Percentiles rank a stretch among this genome's conserved stretches.
phyloP scores from a whole-genome alignment of 2,797 vertebrate genomes.

The Myiothlypis coronata region DNA sequence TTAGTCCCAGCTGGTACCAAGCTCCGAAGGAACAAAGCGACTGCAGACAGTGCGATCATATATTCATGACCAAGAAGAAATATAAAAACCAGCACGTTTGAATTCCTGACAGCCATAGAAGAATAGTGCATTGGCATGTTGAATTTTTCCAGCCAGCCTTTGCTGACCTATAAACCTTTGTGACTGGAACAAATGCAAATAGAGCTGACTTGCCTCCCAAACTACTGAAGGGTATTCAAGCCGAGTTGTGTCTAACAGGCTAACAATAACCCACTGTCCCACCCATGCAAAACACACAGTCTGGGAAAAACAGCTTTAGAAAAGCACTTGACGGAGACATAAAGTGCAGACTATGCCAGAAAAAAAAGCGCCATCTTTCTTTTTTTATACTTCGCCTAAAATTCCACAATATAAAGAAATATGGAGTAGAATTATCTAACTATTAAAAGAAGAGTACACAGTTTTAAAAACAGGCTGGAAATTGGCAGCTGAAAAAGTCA shows the following conservation, averaged over 20 bases:
- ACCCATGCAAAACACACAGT: conserved; percentile 77
- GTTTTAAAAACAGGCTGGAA: background rate
- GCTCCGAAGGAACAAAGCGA: conserved; percentile 73
- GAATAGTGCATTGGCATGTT: conserved; percentile 80
- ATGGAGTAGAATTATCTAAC: background rate
- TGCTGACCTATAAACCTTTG: conserved; percentile 95
- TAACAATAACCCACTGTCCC: conserved; percentile 86
- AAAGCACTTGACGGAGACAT: conserved; percentile 66
- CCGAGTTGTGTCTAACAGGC: conserved; percentile 79
- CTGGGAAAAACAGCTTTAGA: conserved; percentile 74
- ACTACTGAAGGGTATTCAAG: conserved; percentile 91
- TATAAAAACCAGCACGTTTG: conserved; percentile 73
- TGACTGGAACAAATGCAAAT: conserved; percentile 98
- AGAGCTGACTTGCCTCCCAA: conserved; percentile 90
- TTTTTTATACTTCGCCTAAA: background rate
- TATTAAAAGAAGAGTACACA: background rate
- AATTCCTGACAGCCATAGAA: conserved; percentile 81
- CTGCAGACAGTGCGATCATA: conserved; percentile 73
- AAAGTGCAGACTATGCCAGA: conserved; percentile 41
- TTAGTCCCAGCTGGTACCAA: conserved; percentile 79
- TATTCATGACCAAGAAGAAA: conserved; percentile 74
- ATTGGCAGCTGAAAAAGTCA: background rate
- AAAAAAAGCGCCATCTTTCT: background rate
- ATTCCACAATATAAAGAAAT: background rate
- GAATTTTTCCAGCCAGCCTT: conserved; percentile 85